Base-by-base conservation (phyloP, 2,797 vertebrate genomes). In the Neomorphus geoffroyi region DNA sequence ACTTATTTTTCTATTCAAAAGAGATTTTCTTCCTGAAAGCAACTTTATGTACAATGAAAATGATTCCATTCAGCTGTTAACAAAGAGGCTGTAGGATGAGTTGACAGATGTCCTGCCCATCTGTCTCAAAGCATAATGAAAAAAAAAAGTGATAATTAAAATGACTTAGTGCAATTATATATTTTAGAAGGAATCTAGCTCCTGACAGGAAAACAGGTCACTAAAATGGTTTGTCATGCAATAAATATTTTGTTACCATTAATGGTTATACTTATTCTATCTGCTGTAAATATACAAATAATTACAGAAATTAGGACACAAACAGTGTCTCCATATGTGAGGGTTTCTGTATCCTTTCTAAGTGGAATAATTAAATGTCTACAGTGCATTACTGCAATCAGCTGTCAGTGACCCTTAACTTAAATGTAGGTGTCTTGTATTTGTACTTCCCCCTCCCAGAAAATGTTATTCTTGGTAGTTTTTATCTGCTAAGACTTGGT, bases 21-120 rank as follows among this genome's bases (percentile, higher is more conserved):
- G 43, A 79, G 48, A 65, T 81, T 91, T 67, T 39, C 61, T 74
- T 83, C 50, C 41, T 73, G 65, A 87, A 78, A 82, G 71, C 80
- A 74, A 35, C 45, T 79, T 77, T 24, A 61, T 18, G 13, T 74
- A 82, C 24, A 46, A 18, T 65, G 71, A 88, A 77, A 93, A 85
- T 82, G 80, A 81, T 73, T 94, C 64, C 0, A 0, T 67, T 90
- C 33, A 75, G 41, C 71, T 89, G 67, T 82, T 80, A 87, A 81
- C 46, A 93, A 79, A 95, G 53, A 80, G 58, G 37, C 81, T 83
- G 32, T n/a, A 77, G 48, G 32, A 94, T 60, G 32, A 92, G 26
- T 2, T 92, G 64, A 85, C 94, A 95, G 90, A 80, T 95, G 91
- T 93, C 72, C 61, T 88, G 58, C 70, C 84, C 93, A 90, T 88